Evolutionary conservation across 2,797 vertebrate species (phyloP), one percentile per base, ranked within the genome.

Genomic region (Syncerus caffer): DNA sequence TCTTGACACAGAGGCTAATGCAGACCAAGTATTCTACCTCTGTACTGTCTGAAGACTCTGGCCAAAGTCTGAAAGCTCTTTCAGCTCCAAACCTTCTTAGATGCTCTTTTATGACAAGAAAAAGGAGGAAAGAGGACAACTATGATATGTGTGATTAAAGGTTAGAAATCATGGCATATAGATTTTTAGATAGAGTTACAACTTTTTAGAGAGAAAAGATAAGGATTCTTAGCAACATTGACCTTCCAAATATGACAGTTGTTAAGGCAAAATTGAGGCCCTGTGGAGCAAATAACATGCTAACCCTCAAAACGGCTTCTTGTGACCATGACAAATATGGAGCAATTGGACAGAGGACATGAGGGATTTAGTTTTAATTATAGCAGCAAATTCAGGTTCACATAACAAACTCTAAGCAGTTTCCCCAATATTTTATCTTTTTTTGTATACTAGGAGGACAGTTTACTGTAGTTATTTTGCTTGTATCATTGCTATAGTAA

Each of bases 301-400:
- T 94, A 58, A 71, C 64, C 51, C 80, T 67, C 86, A 58, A 83
- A 83, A 92, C 89, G 82, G 47, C 23, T 62, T 78, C 14, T 15
- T 11, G 9, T 14, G 25, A 74, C 29, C 10, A 1, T 13, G 8
- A n/a, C 13, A 34, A 96, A 95, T 83, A 86, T 6, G 14, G 31
- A 93, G 17, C 17, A 93, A 47, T n/a, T 11, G 94, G 89, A 42
- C 76, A 93, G 92, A 97, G 51, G 78, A 25, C 84, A 86, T 53
- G 21, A 92, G 27, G 79, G 53, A 79, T 92, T 93, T 94, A 85
- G 51, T 78, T 84, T 97, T 98, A 97, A 97, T 97, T 95, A 97
- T 92, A 98, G 96, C 31, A 95, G 47, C 84, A 94, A 71, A 19
- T n/a, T 96, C 78, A 53, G 45, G 82, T 7, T 82, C 84, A 92